These are phyloP conservation scores for Phania funesta DNA, from an alignment of 2,888 invertebrate species.

Conservation along the genomic window DNA sequence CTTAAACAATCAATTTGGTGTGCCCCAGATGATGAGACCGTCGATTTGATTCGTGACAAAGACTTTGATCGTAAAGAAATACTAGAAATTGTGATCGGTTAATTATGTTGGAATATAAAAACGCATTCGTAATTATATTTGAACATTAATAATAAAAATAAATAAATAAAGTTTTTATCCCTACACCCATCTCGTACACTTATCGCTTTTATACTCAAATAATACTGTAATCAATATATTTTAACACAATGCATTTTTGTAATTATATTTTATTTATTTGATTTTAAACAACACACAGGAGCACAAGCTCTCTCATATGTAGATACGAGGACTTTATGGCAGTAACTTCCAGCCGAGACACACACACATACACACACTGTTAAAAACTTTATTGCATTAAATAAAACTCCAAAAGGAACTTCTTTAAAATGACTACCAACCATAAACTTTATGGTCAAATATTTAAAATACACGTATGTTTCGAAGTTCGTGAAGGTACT, in stretches of 20 bases:
- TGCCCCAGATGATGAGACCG: too few species aligned
- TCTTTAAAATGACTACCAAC: conserved; percentile 24
- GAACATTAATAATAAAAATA: too few species aligned
- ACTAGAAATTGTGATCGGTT: too few species aligned
- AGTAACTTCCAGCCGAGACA: conserved; percentile 16
- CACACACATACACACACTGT: not conserved
- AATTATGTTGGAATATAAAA: too few species aligned
- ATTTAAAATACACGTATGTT: conserved; percentile 12
- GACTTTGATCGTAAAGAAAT: too few species aligned
- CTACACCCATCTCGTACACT: not conserved
- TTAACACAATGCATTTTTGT: conserved; percentile 47
- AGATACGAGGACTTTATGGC: conserved; percentile 20
- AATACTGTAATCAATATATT: conserved; percentile 6
- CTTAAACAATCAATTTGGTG: too few species aligned
- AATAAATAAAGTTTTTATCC: not conserved
- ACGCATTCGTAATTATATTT: too few species aligned
- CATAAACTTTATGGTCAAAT: conserved; percentile 38
- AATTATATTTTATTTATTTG: conserved; percentile 62
- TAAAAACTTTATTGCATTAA: conserved; percentile 25
- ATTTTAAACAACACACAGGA: conserved; percentile 19
- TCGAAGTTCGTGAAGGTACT: not conserved
- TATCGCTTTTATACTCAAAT: not conserved
- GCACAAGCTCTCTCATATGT: not conserved
- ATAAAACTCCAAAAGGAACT: conserved; percentile 28
- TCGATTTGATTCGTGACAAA: too few species aligned